Percentiles rank a stretch among this genome's conserved stretches.
Conservation (phyloP, 2,113 vertebrate species). For the Riparia riparia region DNA sequence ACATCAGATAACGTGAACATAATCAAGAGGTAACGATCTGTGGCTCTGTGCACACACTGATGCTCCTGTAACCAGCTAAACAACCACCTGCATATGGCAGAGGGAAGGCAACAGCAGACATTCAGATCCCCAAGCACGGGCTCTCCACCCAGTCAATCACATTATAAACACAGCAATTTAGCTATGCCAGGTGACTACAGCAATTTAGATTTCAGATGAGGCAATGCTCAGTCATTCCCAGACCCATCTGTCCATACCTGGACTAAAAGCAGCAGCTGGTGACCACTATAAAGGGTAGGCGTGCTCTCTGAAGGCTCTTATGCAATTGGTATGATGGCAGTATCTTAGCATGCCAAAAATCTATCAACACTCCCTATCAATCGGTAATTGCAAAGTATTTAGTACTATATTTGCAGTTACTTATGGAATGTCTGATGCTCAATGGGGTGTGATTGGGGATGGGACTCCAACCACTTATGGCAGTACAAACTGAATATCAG, state of each 20-base stretch:
- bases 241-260: neutral
- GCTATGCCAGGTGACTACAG: fast-evolving
- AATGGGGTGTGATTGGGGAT: neutral
- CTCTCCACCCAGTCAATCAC: neutral
- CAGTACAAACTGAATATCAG: neutral
- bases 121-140: neutral
- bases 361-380: neutral
- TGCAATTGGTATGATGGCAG: neutral
- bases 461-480: fast-evolving
- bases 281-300: neutral
- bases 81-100: neutral
- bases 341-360: neutral
- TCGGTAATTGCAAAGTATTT: neutral
- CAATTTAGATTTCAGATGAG: neutral
- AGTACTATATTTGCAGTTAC: neutral
- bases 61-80: neutral
- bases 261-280: neutral
- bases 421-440: neutral
- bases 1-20: slow-evolving; percentile 45
- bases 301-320: neutral
- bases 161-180: neutral
- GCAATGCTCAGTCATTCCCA: neutral
- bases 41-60: slow-evolving; percentile 5
- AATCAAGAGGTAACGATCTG: slow-evolving; percentile 61
- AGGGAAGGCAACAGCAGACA: neutral